Conservation (phyloP, 2,113 vertebrate genomes). For the Haemorhous mexicanus region DNA sequence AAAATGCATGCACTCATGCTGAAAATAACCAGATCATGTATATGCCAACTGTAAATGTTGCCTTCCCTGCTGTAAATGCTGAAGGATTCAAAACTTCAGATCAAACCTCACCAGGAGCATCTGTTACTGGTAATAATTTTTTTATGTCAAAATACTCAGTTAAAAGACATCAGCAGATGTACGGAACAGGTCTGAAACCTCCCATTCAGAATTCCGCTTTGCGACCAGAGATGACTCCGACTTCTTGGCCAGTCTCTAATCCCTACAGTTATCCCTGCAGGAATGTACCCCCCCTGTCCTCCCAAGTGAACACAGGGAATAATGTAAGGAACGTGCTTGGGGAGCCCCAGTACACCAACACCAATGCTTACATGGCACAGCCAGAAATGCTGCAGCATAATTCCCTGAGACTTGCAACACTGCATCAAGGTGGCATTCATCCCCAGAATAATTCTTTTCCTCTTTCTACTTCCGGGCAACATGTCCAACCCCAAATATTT, state of each 20-base stretch:
- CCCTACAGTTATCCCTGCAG: neutral
- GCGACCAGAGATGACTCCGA: neutral
- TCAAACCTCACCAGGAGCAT: slow-evolving; percentile 17
- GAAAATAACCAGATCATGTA: slow-evolving; percentile 21
- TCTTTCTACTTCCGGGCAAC: neutral
- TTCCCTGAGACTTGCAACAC: neutral
- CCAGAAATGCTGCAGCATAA: slow-evolving; percentile 32
- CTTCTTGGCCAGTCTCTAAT: slow-evolving; percentile 25
- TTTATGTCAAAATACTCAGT: slow-evolving; percentile 10
- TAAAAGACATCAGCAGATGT: neutral
- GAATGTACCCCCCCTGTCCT: neutral
- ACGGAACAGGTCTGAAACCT: neutral
- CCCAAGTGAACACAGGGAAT: neutral
- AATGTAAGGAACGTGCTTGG: neutral
- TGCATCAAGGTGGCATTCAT: neutral
- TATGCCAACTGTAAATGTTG: neutral
- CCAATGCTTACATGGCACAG: neutral
- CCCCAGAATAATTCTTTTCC: neutral
- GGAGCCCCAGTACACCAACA: neutral
- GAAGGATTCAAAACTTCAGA: slow-evolving; percentile 9
- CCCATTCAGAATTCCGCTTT: neutral
- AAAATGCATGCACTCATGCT: slow-evolving; percentile 17
- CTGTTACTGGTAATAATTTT: slow-evolving; percentile 15
- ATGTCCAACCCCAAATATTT: slow-evolving; percentile 24
- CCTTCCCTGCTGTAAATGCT: neutral